phyloP scores from a whole-genome alignment of 2,113 vertebrate species.

The Amphilophus citrinellus region DNA sequence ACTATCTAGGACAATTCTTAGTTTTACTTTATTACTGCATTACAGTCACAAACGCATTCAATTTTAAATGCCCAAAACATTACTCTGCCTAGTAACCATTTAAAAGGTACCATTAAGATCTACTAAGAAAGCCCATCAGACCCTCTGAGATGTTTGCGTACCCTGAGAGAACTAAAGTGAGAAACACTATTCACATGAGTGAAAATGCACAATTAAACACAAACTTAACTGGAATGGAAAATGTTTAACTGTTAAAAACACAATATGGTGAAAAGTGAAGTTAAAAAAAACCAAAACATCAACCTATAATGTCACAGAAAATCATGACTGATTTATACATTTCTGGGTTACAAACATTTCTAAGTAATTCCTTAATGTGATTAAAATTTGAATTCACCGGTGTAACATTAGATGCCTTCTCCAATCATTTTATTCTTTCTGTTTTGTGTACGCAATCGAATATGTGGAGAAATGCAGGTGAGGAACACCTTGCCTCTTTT shows the following conservation, averaged over 20 bases:
- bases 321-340: not conserved
- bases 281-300: not conserved
- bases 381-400: conserved; percentile 1
- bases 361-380: not conserved
- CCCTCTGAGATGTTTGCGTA: conserved; percentile 28
- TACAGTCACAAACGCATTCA: conserved; percentile 28
- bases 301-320: conserved; percentile 1
- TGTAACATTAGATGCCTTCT: not conserved
- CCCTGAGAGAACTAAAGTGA: conserved; percentile 69
- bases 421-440: not conserved
- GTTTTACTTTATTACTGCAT: not conserved
- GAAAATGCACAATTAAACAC: conserved; percentile 25
- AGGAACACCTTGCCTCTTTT: not conserved
- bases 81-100: not conserved
- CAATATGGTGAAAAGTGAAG: conserved; percentile 23
- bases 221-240: conserved; percentile 22
- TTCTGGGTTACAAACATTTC: not conserved
- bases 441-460: not conserved
- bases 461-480: conserved; percentile 43
- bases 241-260: conserved; percentile 27
- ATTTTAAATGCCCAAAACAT: conserved; percentile 37
- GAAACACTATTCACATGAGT: conserved; percentile 14
- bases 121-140: not conserved
- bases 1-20: not conserved
- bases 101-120: conserved; percentile 39